phyloP scores from a whole-genome alignment of 1,140 invertebrate genomes.

The Tachypleus tridentatus region DNA sequence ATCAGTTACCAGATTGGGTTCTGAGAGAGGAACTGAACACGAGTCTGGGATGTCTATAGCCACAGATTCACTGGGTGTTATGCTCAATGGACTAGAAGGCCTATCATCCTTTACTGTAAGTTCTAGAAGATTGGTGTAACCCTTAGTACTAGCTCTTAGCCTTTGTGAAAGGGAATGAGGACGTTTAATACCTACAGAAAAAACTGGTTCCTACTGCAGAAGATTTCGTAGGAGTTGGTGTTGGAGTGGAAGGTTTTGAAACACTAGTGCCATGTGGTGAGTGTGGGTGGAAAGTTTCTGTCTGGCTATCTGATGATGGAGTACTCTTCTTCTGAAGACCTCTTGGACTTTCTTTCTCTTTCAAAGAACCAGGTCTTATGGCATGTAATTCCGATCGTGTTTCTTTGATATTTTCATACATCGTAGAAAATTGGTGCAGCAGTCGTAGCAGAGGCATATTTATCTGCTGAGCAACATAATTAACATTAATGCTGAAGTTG shows the following conservation, averaged over 20 bases:
- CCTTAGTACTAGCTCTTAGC: constrained; percentile 19
- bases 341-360: constrained; percentile 7
- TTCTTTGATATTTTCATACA: constrained; percentile 95
- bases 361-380: constrained; percentile 39
- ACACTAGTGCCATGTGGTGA: constrained; percentile 11
- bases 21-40: constrained; percentile 25
- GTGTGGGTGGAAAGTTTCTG: constrained; percentile 15
- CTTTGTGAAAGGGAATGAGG: constrained; percentile 20
- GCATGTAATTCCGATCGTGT: constrained; percentile 70
- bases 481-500: constrained; percentile 72
- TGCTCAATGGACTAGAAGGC: constrained; percentile 18
- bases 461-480: constrained; percentile 78
- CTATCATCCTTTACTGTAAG: constrained; percentile 15
- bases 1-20: constrained; percentile 36
- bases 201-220: constrained; percentile 11
- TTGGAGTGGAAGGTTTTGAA: constrained; percentile 12
- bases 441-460: constrained; percentile 90
- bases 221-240: constrained; percentile 12
- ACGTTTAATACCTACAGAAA: constrained; percentile 15
- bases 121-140: constrained; percentile 23
- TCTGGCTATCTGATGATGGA: constrained; percentile 22
- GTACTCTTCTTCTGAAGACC: constrained; percentile 14
- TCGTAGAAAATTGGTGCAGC: constrained; percentile 90
- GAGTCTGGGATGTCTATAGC: constrained; percentile 35
- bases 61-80: constrained; percentile 30